phyloP scores from a whole-genome alignment of 2,797 vertebrate genomes.

The Silurus aristotelis region DNA sequence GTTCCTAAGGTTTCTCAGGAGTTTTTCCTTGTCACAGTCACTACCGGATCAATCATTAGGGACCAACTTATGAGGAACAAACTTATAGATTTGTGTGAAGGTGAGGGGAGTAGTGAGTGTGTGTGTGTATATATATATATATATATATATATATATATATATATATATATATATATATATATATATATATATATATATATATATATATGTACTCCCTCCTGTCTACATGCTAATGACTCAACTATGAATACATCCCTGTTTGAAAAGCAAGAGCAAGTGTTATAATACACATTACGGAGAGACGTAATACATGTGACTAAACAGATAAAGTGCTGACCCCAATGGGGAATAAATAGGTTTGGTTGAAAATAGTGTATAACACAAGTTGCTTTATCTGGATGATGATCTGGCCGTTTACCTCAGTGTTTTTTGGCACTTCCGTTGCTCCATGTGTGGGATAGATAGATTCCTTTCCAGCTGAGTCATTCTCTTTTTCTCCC shows the following conservation, averaged over 20 bases:
- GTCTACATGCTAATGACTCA: not conserved
- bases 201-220: not conserved
- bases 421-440: not conserved
- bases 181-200: too few relatives aligned
- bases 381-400: conserved; percentile 10
- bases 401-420: conserved; percentile 29
- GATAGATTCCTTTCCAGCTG: conserved; percentile 11
- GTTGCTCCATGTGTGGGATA: conserved; percentile 18
- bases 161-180: too few relatives aligned
- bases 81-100: too few relatives aligned
- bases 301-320: not conserved
- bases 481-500: conserved; percentile 17
- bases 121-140: too few relatives aligned
- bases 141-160: too few relatives aligned
- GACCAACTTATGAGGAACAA: too few relatives aligned
- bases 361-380: not conserved
- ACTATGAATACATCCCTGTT: not conserved
- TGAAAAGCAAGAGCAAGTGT: not conserved
- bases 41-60: too few relatives aligned
- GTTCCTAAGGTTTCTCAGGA: too few relatives aligned
- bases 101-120: too few relatives aligned
- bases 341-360: not conserved
- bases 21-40: too few relatives aligned
- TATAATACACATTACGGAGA: not conserved
- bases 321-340: too few relatives aligned